Evolutionary conservation across 2,888 invertebrate species (phyloP).

Genomic region (Trichacis sp.): DNA sequence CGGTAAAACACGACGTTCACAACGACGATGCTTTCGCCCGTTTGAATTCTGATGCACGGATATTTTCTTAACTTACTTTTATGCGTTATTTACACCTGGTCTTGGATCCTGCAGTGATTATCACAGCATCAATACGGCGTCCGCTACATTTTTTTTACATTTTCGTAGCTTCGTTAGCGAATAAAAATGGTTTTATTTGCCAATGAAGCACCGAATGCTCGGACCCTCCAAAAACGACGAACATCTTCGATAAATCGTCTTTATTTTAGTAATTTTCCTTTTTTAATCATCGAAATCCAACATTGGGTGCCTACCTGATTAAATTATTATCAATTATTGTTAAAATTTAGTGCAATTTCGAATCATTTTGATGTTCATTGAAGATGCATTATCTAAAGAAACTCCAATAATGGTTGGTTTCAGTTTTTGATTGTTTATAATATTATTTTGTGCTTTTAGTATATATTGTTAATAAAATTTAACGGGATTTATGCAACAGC

Average conservation of each 20-base stretch:
- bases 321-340: no score
- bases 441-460: no score
- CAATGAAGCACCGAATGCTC: background rate
- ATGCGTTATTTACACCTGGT: constrained; percentile 29
- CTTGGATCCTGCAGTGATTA: constrained; percentile 34
- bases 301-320: no score
- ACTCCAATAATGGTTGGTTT: no score
- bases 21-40: constrained; percentile 26
- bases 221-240: constrained; percentile 39
- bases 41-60: background rate
- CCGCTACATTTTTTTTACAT: constrained; percentile 36
- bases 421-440: no score
- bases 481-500: no score
- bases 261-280: no score
- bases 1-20: constrained; percentile 31
- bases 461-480: no score
- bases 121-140: constrained; percentile 38
- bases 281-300: no score
- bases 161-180: background rate
- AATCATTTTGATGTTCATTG: no score
- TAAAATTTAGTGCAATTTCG: no score
- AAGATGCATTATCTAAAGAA: no score
- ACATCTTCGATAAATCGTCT: constrained; percentile 10
- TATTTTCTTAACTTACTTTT: constrained; percentile 11
- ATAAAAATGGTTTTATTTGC: background rate